Base-by-base conservation (phyloP, 1,140 invertebrate species). In the Phenacoccus solenopsis region DNA sequence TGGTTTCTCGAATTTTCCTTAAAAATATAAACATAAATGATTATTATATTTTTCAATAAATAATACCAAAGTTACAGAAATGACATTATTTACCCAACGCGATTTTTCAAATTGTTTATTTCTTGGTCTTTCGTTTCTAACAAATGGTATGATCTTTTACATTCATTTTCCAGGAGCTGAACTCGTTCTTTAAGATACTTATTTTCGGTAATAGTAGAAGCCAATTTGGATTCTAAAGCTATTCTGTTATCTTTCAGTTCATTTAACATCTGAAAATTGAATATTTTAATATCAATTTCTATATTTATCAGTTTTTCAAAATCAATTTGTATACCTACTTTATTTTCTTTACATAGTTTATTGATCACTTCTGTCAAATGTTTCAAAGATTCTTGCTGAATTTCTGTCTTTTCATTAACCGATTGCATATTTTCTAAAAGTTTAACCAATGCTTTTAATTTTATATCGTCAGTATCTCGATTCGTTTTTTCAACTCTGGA, bases 381-480 rank as follows among this genome's bases (percentile, higher is more conserved):
- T 27, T 64, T 27, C 59, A 64, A 25, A 3, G 59, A 25, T 27
- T 64, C 59, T 64, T 27, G 59, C 9, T 64, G 59, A 64, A 4
- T 27, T 25, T 25, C 59, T 10, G 22, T 64, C 9, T 27, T 64
- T 24, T 64, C 59, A 25, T 24, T 25, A 3, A 64, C 59, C 4
- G 59, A 64, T 27, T 64, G 59, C 59, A 64, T 64, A 24, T 64
- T 64, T 27, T 64, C 59, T 24, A 64, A 24, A 5, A 64, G 25
- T 27, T 64, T 64, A 2, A 24, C 59, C 59, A 64, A 27, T 5
- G 59, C 59, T 64, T 64, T 64, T 24, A 27, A 24, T 64, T 64
- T 24, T 24, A 64, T 24, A 25, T 64, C 59, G 13, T 64, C 22
- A 24, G 22, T 64, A 5, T 64, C 10, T 64, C 21, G 22, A 49